phyloP scores from a whole-genome alignment of 2,888 invertebrate species.

The Pimpla rufipes region DNA sequence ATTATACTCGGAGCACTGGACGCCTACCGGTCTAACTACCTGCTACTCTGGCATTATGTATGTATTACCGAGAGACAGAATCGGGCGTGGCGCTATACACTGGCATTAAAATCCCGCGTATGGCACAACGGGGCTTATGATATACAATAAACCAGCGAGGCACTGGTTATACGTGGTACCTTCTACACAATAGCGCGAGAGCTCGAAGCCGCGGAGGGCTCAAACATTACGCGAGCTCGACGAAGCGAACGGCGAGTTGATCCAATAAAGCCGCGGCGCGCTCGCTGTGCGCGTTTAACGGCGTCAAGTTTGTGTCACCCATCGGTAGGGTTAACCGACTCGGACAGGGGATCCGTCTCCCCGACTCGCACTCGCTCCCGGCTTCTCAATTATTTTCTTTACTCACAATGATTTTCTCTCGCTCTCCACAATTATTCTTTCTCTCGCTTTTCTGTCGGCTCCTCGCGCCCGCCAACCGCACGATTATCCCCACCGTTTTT shows the following conservation, averaged over 20 bases:
- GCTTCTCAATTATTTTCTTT: constrained; percentile 35
- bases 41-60: constrained; percentile 41
- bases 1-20: constrained; percentile 28
- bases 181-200: constrained; percentile 20
- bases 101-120: constrained; percentile 51
- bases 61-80: constrained; percentile 41
- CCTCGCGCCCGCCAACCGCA: neutral
- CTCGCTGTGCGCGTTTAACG: constrained; percentile 30
- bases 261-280: constrained; percentile 47
- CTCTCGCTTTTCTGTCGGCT: constrained; percentile 8
- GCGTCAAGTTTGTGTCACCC: constrained; percentile 50
- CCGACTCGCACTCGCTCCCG: constrained; percentile 10
- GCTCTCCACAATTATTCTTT: constrained; percentile 37
- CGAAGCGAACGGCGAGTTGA: constrained; percentile 42
- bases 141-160: constrained; percentile 34
- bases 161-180: neutral
- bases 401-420: constrained; percentile 37
- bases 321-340: constrained; percentile 53
- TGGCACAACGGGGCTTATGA: constrained; percentile 47
- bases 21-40: constrained; percentile 59
- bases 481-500: constrained; percentile 40
- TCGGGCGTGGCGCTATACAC: constrained; percentile 51
- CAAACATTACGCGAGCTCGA: constrained; percentile 21
- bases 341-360: constrained; percentile 53
- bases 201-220: neutral